phyloP scores from a whole-genome alignment of 2,888 invertebrate genomes.

The Nephrotoma guestfalica region DNA sequence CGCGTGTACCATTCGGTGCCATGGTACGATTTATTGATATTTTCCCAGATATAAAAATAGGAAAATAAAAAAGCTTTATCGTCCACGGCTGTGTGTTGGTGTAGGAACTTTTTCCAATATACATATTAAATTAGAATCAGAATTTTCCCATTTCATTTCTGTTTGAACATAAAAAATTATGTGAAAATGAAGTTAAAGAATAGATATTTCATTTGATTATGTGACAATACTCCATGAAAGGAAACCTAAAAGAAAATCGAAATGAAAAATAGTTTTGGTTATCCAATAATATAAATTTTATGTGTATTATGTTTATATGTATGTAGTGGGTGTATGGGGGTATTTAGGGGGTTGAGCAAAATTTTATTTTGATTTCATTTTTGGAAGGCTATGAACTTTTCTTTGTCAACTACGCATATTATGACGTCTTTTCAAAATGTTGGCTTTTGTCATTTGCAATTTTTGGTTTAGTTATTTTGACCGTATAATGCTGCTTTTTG shows the following conservation, averaged over 20 bases:
- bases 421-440: background rate
- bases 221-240: background rate
- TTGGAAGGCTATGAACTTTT: background rate
- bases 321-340: background rate
- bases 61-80: background rate
- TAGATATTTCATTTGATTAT: constrained; percentile 1
- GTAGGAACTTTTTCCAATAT: background rate
- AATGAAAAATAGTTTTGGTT: background rate
- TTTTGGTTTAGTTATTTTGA: too few species aligned
- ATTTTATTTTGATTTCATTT: background rate
- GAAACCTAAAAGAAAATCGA: background rate
- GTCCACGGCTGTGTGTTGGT: background rate
- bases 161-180: background rate
- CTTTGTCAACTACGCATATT: background rate
- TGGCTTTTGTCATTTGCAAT: background rate
- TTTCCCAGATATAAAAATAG: background rate
- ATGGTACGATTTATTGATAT: constrained; percentile 6
- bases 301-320: background rate
- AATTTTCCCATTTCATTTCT: background rate
- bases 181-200: background rate
- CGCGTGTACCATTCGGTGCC: background rate
- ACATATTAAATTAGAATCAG: background rate
- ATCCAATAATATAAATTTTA: background rate
- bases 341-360: background rate
- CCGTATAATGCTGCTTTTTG: too few species aligned